Evolutionary conservation across 1,140 invertebrate genomes (phyloP).

Genomic region (Sarcophaga peregrina): DNA sequence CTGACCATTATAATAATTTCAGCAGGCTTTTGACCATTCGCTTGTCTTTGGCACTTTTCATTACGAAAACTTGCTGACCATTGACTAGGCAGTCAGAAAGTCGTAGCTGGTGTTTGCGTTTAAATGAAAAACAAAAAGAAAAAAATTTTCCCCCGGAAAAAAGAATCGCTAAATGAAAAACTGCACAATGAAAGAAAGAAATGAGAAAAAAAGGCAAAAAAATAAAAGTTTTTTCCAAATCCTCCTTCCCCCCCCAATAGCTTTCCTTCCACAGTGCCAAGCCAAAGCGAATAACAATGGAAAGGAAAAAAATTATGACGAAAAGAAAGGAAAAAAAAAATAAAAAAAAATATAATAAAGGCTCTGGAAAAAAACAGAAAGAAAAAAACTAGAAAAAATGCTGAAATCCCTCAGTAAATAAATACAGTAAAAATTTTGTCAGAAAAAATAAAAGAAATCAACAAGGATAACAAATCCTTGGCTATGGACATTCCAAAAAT

Average conservation of each 20-base stretch:
- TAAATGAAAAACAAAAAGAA: slow-evolving; percentile 4
- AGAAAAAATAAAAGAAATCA: neutral
- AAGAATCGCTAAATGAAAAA: slow-evolving; percentile 14
- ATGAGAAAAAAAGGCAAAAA: neutral
- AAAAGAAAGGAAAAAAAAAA: slow-evolving; percentile 5
- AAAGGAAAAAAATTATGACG: neutral
- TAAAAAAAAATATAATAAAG: neutral
- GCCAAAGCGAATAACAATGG: neutral
- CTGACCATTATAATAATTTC: slow-evolving; percentile 9
- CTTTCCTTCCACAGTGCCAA: neutral
- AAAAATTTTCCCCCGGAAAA: slow-evolving; percentile 8
- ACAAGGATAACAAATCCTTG: neutral
- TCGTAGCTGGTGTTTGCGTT: slow-evolving; percentile 27
- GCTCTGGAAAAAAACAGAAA: neutral
- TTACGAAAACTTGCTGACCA: slow-evolving; percentile 36
- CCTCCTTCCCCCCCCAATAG: neutral
- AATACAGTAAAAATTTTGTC: neutral
- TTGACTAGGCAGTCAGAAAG: slow-evolving; percentile 37
- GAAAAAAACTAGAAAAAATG: slow-evolving; percentile 40
- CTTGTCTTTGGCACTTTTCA: slow-evolving; percentile 26
- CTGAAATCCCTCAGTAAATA: slow-evolving; percentile 21
- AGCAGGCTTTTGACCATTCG: slow-evolving; percentile 4
- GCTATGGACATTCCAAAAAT: neutral
- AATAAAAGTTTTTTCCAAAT: neutral
- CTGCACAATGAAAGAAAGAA: slow-evolving; percentile 13